Evolutionary conservation across 2,113 vertebrate genomes (phyloP).

Genomic region (Podarcis raffonei): DNA sequence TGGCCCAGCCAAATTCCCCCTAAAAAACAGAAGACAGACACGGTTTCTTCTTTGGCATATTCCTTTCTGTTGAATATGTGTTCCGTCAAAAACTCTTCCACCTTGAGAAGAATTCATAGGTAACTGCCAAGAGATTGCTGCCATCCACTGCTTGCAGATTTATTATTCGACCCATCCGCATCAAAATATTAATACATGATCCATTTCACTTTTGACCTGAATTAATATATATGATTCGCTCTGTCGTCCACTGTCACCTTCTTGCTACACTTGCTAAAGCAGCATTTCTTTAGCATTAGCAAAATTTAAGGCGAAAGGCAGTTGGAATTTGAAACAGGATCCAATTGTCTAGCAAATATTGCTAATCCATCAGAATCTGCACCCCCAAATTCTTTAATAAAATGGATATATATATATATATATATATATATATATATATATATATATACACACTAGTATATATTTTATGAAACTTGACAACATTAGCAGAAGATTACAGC

Average conservation of each 20-base stretch:
- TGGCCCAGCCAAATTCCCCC: neutral
- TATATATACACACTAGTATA: too few relatives aligned
- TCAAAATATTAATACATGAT: constrained; percentile 20
- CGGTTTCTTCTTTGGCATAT: neutral
- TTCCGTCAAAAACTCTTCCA: neutral
- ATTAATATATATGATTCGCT: constrained; percentile 33
- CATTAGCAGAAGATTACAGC: constrained; percentile 57
- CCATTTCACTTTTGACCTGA: constrained; percentile 11
- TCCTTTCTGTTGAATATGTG: neutral
- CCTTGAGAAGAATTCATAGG: constrained; percentile 4
- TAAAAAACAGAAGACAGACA: neutral
- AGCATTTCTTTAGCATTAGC: constrained; percentile 30
- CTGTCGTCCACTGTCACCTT: neutral
- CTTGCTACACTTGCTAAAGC: neutral
- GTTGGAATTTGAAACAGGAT: constrained; percentile 45
- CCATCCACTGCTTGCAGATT: neutral
- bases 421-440: too few relatives aligned
- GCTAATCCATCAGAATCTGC: constrained; percentile 15
- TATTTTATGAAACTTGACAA: constrained; percentile 71
- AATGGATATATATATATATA: constrained; percentile 39
- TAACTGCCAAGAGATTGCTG: neutral
- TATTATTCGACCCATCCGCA: neutral
- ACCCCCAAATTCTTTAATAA: constrained; percentile 67
- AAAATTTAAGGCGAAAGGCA: constrained; percentile 41
- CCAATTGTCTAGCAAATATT: constrained; percentile 33